Base-by-base conservation (phyloP, 2,888 invertebrate species). In the Scrobipalpa atriplicella region DNA sequence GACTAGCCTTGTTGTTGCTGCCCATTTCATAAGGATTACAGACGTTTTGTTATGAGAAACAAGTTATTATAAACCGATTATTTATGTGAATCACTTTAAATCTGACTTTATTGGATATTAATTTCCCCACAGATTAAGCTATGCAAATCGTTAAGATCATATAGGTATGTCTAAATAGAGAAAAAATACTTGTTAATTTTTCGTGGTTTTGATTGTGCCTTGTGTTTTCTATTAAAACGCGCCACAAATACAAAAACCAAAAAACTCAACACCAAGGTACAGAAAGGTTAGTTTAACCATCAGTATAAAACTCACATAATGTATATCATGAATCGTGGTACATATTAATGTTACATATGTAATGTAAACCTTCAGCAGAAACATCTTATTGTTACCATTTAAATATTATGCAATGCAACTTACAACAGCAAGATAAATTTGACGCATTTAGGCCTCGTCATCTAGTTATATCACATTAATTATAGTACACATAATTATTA, bases 11-110 rank as follows among this genome's bases (percentile, higher is more conserved):
- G n/a, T n/a, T n/a, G n/a, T n/a, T n/a, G 29, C 29, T 29, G 29
- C 29, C 29, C 29, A 47, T 47, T 47, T 47, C 47, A 47, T 47
- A 47, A 47, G 47, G 47, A 47, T 47, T 47, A 47, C 47, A 47
- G 8, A n/a, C 0, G 8, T 47, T 47, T 5, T 47, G 47, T 47
- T 47, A 16, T 47, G 16, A 0, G 6, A 47, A 47, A 47, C 47
- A 16, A 16, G 47, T 47, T 47, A 39, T 39, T 11, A n/a, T 16
- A 10, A 16, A 47, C 16, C 16, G 3, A 3, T 47, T 47, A 47
- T 47, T n/a, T 47, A 47, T 8, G n/a, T 16, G 47, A 47, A 5
- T 5, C 0, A n/a, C 47, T 16, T 47, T 1, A 16, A 47, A n/a
- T 47, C 47, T 47, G 47, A 16, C n/a, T 16, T 47, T 47, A 47